phyloP scores from a whole-genome alignment of 2,113 vertebrate genomes.

The Trematocara nigrifrons region DNA sequence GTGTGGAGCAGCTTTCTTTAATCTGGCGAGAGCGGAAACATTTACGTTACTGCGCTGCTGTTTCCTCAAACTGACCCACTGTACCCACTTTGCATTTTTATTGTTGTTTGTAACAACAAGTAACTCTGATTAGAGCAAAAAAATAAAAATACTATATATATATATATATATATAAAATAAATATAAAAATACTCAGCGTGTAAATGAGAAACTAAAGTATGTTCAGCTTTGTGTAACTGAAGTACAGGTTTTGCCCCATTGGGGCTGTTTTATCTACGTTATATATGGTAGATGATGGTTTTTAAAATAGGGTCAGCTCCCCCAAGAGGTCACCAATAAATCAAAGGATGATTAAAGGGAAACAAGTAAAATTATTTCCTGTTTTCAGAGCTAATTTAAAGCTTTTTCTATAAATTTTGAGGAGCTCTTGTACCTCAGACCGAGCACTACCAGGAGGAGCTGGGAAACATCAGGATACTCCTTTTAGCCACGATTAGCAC shows the following conservation, averaged over 20 bases:
- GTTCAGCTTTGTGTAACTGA: background rate
- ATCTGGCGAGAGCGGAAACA: slow-evolving; percentile 1
- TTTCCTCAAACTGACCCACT: background rate
- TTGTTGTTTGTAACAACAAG: background rate
- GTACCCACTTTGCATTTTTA: background rate
- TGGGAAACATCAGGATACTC: background rate
- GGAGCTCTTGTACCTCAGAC: background rate
- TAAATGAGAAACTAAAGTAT: background rate
- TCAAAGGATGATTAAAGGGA: background rate
- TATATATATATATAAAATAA: too few relatives aligned
- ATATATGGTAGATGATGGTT: background rate
- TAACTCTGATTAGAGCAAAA: background rate
- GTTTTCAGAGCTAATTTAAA: background rate
- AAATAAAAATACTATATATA: background rate
- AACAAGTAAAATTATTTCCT: background rate
- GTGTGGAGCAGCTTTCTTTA: slow-evolving; percentile 40
- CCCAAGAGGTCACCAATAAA: background rate
- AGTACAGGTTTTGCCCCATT: background rate
- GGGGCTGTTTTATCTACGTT: background rate
- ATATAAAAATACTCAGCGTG: background rate
- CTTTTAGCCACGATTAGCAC: background rate
- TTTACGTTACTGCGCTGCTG: background rate
- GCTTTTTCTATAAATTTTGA: background rate
- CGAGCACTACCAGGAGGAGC: background rate
- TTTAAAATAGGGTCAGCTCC: background rate